A percentile compares a stretch with the other conserved stretches of the same genome.
These are phyloP conservation scores for Hermetia illucens DNA, from an alignment of 1,140 invertebrate genomes.

Conservation along the genomic window DNA sequence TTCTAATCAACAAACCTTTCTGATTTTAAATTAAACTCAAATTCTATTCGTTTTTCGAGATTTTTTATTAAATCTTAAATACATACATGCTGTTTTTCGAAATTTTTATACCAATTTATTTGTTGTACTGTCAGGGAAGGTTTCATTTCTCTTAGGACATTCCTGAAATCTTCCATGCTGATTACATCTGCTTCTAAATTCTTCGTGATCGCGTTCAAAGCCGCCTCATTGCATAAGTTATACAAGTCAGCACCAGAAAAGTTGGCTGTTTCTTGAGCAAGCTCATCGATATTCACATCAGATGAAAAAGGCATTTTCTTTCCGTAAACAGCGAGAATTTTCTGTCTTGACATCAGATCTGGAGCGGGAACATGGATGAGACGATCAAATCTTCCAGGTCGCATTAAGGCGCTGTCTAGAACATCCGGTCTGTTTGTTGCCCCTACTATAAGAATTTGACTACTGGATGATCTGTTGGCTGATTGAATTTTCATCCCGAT, in stretches of 20 bases:
- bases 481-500: constrained; percentile 22
- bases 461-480: constrained; percentile 9
- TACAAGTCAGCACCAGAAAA: constrained; percentile 70
- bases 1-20: too few relatives aligned
- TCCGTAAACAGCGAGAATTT: constrained; percentile 44
- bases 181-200: constrained; percentile 34
- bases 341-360: constrained; percentile 38
- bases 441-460: constrained; percentile 47
- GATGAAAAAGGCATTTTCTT: constrained; percentile 43
- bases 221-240: constrained; percentile 57
- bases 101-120: constrained; percentile 29
- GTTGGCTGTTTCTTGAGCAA: constrained; percentile 44
- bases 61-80: too few relatives aligned
- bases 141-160: constrained; percentile 34
- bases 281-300: constrained; percentile 39
- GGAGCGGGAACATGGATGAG: constrained; percentile 63
- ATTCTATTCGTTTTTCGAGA: too few relatives aligned
- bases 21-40: too few relatives aligned
- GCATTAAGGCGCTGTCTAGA: constrained; percentile 58
- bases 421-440: constrained; percentile 68
- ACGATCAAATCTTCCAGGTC: constrained; percentile 62
- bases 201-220: constrained; percentile 43
- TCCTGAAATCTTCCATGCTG: constrained; percentile 35
- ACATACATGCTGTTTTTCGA: too few relatives aligned
- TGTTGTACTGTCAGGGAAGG: constrained; percentile 36